These are phyloP conservation scores for Phrynocephalus vlangalii DNA, from an alignment of 2,797 vertebrate genomes.

Conservation along the genomic window DNA sequence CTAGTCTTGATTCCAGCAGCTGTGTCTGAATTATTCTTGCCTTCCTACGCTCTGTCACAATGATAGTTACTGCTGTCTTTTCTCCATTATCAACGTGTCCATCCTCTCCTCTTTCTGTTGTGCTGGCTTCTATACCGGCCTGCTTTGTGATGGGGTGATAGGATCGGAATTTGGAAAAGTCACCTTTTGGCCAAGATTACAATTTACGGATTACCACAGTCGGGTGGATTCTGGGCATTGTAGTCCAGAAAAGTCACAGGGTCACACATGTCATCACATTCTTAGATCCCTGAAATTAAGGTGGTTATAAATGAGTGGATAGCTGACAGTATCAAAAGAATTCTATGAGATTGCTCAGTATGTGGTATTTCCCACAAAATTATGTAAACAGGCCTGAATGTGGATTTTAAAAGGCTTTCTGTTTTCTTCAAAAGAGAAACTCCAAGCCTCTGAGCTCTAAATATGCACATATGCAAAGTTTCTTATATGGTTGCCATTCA, in stretches of 20 bases:
- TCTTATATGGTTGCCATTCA: no score
- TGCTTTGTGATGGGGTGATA: background rate
- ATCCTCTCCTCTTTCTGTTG: background rate
- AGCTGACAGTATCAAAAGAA: background rate
- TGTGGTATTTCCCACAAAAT: background rate
- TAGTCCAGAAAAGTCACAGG: background rate
- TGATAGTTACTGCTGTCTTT: background rate
- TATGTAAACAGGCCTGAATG: background rate
- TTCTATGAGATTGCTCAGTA: background rate
- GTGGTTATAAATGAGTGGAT: background rate
- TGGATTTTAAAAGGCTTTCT: background rate
- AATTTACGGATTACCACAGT: background rate
- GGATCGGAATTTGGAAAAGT: background rate
- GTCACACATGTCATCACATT: background rate
- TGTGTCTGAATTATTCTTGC: background rate
- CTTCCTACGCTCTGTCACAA: conserved; percentile 2
- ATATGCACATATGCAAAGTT: background rate
- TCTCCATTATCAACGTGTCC: background rate
- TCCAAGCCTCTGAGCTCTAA: background rate
- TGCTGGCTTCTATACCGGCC: background rate
- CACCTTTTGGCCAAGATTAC: background rate
- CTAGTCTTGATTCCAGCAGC: background rate
- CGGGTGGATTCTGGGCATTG: no score
- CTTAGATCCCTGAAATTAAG: background rate
- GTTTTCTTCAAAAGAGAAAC: background rate